phyloP scores from a whole-genome alignment of 2,888 invertebrate species.

The Formica aserva region DNA sequence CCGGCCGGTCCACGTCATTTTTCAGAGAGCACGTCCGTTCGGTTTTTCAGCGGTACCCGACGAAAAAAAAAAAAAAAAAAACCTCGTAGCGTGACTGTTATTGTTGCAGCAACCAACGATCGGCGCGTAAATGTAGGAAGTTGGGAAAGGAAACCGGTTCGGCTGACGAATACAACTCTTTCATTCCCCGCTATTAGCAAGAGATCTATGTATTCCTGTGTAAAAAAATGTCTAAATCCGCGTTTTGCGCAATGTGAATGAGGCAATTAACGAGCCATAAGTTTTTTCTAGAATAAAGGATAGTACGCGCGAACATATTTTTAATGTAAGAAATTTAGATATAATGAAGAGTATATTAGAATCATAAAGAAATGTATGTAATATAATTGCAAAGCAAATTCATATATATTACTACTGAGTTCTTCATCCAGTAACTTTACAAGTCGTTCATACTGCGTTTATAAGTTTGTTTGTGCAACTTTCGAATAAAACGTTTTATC shows the following conservation, averaged over 20 bases:
- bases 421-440: slow-evolving; percentile 22
- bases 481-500: slow-evolving; percentile 52
- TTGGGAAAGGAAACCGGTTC: slow-evolving; percentile 37
- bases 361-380: slow-evolving; percentile 23
- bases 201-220: slow-evolving; percentile 2
- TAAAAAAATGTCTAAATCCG: slow-evolving; percentile 2
- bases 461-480: slow-evolving; percentile 31
- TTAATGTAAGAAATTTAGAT: slow-evolving; percentile 23
- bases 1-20: slow-evolving; percentile 62
- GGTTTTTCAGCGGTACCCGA: slow-evolving; percentile 13
- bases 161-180: slow-evolving; percentile 33
- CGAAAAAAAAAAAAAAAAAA: slow-evolving; percentile 32
- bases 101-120: slow-evolving; percentile 38
- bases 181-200: slow-evolving; percentile 25
- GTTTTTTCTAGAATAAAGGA: slow-evolving; percentile 8
- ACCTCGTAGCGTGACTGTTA: slow-evolving; percentile 20
- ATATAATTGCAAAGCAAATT: neutral
- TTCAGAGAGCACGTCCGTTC: slow-evolving; percentile 58
- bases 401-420: slow-evolving; percentile 7
- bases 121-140: slow-evolving; percentile 44
- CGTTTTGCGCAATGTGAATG: neutral
- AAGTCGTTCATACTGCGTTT: slow-evolving; percentile 35
- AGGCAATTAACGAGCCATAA: slow-evolving; percentile 34
- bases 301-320: slow-evolving; percentile 18
- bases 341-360: neutral